Evolutionary conservation across 2,888 invertebrate genomes (phyloP), one percentile per base, ranked within the genome.

Genomic region (Parnassius orleans): DNA sequence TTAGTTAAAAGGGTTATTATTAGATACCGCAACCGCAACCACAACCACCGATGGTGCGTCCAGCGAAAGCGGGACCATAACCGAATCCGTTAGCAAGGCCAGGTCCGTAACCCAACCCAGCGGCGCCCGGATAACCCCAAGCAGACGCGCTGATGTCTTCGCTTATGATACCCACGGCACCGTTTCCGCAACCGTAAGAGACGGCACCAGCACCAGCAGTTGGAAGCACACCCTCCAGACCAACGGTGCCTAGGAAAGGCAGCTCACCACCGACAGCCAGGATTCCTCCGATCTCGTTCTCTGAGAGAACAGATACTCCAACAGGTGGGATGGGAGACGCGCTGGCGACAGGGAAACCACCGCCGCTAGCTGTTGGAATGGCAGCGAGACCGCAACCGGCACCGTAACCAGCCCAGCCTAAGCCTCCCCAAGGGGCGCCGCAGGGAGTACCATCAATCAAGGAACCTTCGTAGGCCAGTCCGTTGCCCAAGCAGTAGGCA

Each of bases 171-270:
- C 68, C 70, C 33, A 33, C 33, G 3, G 33, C 33, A 3, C 33
- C 71, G 56, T 71, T 70, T 9, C 78, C 76, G 59, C 73, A 73
- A 19, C 74, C 69, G 59, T 75, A 77, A 44, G 72, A 65, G 10
- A 74, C 74, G 5, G 70, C 69, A 57, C 80, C 81, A 46, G 72
- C 70, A 14, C 81, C 83, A 57, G 33, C 33, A 33, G 33, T 33
- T 33, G 33, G 33, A 33, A 33, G 7, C 33, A 33, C 7, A 33
- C 33, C 19, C 33, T 33, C 33, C 33, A 33, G 33, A 33, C 33
- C 33, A 33, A 33, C 33, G 33, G 33, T 33, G 33, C 33, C 33
- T 33, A 33, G 33, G 33, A 33, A 33, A 33, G 33, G 33, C 33
- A 33, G 33, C 33, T 33, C 33, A 33, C 33, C 33, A 33, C 5